These are phyloP conservation scores for Fukomys damarensis DNA, from an alignment of 2,113 vertebrate species.

Conservation along the genomic window DNA sequence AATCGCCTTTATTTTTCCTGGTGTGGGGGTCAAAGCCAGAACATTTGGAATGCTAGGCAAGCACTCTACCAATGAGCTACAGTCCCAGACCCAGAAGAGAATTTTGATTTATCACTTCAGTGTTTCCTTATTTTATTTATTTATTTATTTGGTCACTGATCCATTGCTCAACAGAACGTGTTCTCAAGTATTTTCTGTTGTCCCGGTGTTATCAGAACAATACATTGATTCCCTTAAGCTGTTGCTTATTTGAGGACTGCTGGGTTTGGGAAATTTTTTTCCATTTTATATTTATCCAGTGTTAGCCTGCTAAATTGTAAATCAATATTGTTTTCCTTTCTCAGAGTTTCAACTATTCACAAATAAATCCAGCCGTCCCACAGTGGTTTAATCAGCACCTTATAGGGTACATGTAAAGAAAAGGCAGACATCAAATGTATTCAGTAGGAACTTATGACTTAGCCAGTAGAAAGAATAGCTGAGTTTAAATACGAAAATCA, in stretches of 20 bases:
- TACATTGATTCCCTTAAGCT: background rate
- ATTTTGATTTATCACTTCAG: conserved; percentile 45
- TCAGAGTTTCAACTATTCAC: background rate
- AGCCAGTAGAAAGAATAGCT: background rate
- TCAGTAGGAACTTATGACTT: background rate
- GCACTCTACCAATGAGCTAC: background rate
- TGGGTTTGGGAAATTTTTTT: conserved; percentile 1
- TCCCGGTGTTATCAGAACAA: background rate
- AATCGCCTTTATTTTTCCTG: background rate
- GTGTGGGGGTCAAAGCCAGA: background rate
- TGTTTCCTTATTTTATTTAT: background rate
- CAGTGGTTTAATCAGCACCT: background rate
- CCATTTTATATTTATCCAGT: background rate
- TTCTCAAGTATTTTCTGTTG: background rate
- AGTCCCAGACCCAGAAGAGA: background rate
- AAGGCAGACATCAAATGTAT: background rate
- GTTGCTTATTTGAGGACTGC: background rate
- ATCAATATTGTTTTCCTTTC: background rate
- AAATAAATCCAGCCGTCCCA: background rate
- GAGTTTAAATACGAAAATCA: background rate
- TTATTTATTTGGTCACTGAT: background rate
- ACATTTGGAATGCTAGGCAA: background rate
- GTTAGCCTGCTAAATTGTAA: background rate
- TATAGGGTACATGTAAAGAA: background rate
- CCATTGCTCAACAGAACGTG: background rate